Evolutionary conservation across 2,797 vertebrate genomes (phyloP).

Genomic region (Myripristis jacobus): DNA sequence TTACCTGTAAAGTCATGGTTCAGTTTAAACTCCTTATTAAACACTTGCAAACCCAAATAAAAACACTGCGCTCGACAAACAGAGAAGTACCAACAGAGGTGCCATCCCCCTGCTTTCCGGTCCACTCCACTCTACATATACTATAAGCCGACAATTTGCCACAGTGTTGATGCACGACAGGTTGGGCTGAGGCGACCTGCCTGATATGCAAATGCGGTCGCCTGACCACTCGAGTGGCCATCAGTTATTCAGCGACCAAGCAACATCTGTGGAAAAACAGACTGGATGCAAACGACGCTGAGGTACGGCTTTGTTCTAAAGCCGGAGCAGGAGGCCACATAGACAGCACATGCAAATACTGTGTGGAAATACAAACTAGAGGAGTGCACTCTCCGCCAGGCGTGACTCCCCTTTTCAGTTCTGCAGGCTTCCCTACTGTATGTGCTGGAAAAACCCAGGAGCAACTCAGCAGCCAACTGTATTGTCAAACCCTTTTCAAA

Average conservation of each 20-base stretch:
- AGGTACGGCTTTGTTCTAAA: conserved; percentile 68
- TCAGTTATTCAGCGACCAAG: conserved; percentile 68
- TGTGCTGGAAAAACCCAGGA: too few relatives aligned
- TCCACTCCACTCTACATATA: conserved; percentile 7
- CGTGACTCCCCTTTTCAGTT: too few relatives aligned
- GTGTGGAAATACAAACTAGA: conserved; percentile 62
- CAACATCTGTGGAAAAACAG: conserved; percentile 67
- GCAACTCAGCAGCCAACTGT: too few relatives aligned
- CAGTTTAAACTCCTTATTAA: conserved; percentile 32
- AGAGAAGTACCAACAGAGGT: background rate
- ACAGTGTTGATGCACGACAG: conserved; percentile 1
- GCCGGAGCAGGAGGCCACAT: conserved; percentile 18
- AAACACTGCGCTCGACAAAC: background rate
- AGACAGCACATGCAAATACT: conserved; percentile 65
- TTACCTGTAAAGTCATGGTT: conserved; percentile 71
- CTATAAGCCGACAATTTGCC: background rate
- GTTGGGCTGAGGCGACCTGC: conserved; percentile 40
- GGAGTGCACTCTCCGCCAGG: too few relatives aligned
- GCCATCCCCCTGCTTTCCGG: background rate
- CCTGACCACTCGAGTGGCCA: conserved; percentile 48
- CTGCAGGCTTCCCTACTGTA: too few relatives aligned
- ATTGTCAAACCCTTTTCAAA: too few relatives aligned
- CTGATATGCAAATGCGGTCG: conserved; percentile 68
- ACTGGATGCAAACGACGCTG: conserved; percentile 74
- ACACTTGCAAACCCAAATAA: conserved; percentile 16